Evolutionary conservation across 2,888 invertebrate species (phyloP).

Genomic region (Cheilosia vulpina): DNA sequence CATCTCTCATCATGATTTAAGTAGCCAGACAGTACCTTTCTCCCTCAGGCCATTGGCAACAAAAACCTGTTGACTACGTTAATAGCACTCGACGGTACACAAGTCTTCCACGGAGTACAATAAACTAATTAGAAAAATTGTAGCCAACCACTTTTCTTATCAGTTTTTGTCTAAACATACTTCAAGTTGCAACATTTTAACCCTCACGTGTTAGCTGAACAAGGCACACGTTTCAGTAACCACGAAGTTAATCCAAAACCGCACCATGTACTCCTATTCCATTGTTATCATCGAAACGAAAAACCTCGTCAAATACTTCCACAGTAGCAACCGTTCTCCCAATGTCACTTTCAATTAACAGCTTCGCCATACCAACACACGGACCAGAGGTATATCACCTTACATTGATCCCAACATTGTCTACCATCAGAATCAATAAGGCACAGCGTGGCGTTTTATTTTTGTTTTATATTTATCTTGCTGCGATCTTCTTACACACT

Average conservation of each 20-base stretch:
- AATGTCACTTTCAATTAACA: slow-evolving; percentile 47
- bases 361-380: slow-evolving; percentile 5
- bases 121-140: slow-evolving; percentile 24
- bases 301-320: neutral
- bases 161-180: neutral
- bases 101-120: neutral
- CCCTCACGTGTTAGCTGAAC: neutral
- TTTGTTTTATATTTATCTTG: slow-evolving; percentile 28
- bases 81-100: neutral
- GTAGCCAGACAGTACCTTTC: neutral
- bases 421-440: slow-evolving; percentile 40
- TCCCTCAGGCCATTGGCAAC: neutral
- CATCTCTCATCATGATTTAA: neutral
- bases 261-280: too few species aligned
- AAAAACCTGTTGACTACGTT: neutral
- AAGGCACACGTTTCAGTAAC: neutral
- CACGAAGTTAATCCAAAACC: neutral
- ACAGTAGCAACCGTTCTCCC: neutral
- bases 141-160: slow-evolving; percentile 2
- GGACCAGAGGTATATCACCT: slow-evolving; percentile 47
- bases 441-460: slow-evolving; percentile 25
- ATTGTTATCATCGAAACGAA: neutral
- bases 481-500: slow-evolving; percentile 23
- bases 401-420: slow-evolving; percentile 45
- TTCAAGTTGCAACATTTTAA: neutral